Conservation (phyloP, 2,113 vertebrate species). For the Struthio camelus region DNA sequence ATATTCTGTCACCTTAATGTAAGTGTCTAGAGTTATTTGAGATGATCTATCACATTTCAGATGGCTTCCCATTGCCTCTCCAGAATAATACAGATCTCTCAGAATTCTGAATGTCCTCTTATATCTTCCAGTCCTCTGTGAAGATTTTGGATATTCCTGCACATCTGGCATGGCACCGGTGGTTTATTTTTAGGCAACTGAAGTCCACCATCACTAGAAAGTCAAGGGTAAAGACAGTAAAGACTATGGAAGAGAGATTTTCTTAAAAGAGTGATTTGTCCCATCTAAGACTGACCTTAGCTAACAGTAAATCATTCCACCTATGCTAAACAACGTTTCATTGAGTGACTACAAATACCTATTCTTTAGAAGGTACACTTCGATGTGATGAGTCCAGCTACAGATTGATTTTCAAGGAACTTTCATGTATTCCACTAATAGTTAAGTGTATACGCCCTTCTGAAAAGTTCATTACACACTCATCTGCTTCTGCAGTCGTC, state of each 20-base stretch:
- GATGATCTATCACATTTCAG: neutral
- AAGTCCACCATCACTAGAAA: neutral
- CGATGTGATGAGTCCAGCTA: neutral
- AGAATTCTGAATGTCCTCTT: neutral
- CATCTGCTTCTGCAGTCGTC: neutral
- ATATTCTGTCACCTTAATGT: neutral
- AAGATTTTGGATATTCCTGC: neutral
- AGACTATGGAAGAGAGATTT: neutral
- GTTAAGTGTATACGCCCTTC: neutral
- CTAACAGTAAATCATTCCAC: neutral
- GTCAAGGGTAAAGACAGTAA: neutral
- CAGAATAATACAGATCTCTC: neutral
- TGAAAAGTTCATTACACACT: neutral
- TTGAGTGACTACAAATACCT: neutral
- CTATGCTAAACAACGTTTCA: neutral
- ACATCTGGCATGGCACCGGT: neutral
- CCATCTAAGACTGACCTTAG: neutral
- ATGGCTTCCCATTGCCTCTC: neutral
- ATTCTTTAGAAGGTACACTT: neutral
- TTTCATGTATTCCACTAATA: neutral
- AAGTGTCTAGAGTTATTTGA: neutral
- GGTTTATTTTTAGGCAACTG: neutral
- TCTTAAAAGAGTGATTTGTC: neutral
- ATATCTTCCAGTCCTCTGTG: neutral
- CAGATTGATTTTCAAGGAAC: slow-evolving; percentile 1